Conservation (phyloP, 2,113 vertebrate species). For the Manacus vitellinus region DNA sequence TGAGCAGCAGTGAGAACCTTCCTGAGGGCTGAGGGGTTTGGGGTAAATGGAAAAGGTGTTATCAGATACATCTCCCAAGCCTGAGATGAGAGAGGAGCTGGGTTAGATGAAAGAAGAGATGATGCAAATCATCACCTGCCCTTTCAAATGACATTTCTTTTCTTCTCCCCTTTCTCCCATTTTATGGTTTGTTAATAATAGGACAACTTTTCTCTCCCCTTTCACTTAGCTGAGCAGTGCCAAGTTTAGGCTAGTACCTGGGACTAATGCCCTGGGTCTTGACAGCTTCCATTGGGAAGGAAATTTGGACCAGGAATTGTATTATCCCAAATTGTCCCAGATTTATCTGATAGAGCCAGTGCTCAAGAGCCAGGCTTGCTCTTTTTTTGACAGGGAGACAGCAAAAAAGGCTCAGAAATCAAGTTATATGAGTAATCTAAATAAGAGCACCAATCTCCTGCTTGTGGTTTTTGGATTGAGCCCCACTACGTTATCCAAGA, state of each 20-base stretch:
- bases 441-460: constrained; percentile 7
- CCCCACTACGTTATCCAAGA: not conserved
- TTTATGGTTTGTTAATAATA: not conserved
- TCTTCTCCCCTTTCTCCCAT: not conserved
- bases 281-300: not conserved
- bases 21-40: not conserved
- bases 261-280: not conserved
- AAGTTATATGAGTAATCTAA: constrained; percentile 12
- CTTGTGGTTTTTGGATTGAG: constrained; percentile 17
- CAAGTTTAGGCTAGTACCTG: not conserved
- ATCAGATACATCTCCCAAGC: not conserved
- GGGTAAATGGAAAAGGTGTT: not conserved
- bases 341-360: not conserved
- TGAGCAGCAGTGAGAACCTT: not conserved
- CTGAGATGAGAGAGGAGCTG: not conserved
- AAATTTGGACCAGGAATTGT: not conserved
- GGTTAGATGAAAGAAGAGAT: not conserved
- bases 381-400: not conserved
- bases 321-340: not conserved
- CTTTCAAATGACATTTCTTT: not conserved
- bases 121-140: not conserved
- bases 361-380: not conserved
- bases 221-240: not conserved
- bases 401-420: not conserved
- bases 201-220: not conserved